Conservation (phyloP, 2,797 vertebrate genomes). For the Sebastolobus alascanus region DNA sequence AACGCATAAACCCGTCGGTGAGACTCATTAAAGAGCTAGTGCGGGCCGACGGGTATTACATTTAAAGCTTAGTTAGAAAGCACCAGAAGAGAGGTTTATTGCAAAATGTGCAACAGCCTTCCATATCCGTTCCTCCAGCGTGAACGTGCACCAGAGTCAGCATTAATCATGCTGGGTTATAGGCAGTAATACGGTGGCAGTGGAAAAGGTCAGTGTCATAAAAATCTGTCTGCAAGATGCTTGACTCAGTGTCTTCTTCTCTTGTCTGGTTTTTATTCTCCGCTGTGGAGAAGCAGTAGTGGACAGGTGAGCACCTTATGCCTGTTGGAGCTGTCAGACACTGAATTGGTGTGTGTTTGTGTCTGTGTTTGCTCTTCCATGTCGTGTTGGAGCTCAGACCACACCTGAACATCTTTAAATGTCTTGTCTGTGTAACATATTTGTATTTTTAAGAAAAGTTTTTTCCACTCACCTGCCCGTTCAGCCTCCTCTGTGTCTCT, state of each 20-base stretch:
- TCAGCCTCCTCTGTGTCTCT: constrained; percentile 51
- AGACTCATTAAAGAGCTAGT: constrained; percentile 26
- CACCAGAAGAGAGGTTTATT: constrained; percentile 15
- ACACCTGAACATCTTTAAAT: not conserved
- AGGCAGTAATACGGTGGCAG: not conserved
- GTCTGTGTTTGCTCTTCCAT: constrained; percentile 36
- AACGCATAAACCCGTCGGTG: constrained; percentile 13
- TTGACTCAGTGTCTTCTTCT: constrained; percentile 15
- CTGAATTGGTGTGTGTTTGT: constrained; percentile 10
- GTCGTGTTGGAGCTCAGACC: constrained; percentile 3
- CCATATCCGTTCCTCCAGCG: not conserved
- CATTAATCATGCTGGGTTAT: constrained; percentile 40
- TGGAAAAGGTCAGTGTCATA: constrained; percentile 53
- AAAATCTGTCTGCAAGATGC: constrained; percentile 62
- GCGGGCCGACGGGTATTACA: constrained; percentile 7
- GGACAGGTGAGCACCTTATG: constrained; percentile 43
- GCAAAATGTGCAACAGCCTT: not conserved
- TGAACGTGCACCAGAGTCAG: constrained; percentile 38
- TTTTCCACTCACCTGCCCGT: constrained; percentile 70
- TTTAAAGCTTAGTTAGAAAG: constrained; percentile 8
- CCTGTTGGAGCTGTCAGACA: constrained; percentile 32
- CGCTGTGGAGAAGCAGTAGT: constrained; percentile 8
- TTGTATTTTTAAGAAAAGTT: not conserved
- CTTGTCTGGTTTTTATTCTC: constrained; percentile 7
- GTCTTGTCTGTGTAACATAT: not conserved